These are phyloP conservation scores for Leptosomus discolor DNA, from an alignment of 2,113 vertebrate genomes.

Conservation along the genomic window DNA sequence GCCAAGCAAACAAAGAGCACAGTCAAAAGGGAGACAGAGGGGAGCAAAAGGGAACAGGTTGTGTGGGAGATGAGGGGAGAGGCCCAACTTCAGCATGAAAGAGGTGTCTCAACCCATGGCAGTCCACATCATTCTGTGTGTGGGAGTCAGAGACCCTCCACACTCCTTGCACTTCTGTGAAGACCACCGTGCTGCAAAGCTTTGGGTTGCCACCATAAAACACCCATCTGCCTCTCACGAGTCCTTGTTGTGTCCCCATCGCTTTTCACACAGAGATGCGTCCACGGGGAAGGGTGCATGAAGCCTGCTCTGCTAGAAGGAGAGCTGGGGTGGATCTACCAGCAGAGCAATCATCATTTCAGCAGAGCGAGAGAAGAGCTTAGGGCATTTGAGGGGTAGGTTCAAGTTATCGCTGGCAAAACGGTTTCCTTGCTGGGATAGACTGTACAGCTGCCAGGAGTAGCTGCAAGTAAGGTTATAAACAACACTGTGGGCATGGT, in stretches of 20 bases:
- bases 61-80: neutral
- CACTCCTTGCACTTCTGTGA: neutral
- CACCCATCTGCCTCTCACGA: neutral
- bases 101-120: neutral
- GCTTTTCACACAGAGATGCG: neutral
- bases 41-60: neutral
- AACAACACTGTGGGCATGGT: neutral
- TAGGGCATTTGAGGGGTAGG: neutral
- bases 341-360: neutral
- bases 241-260: no score
- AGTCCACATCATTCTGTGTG: neutral
- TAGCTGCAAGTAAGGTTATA: neutral
- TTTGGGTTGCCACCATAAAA: neutral
- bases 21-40: neutral
- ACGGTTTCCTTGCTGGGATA: neutral
- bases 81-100: neutral
- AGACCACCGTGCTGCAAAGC: neutral
- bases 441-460: neutral
- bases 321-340: neutral
- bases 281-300: neutral
- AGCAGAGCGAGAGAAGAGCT: neutral
- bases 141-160: neutral
- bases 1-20: neutral
- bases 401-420: neutral
- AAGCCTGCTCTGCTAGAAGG: neutral